Percentiles rank a stretch among this genome's conserved stretches.
phyloP scores from a whole-genome alignment of 1,140 invertebrate genomes.

The Apocrypta bakeri region DNA sequence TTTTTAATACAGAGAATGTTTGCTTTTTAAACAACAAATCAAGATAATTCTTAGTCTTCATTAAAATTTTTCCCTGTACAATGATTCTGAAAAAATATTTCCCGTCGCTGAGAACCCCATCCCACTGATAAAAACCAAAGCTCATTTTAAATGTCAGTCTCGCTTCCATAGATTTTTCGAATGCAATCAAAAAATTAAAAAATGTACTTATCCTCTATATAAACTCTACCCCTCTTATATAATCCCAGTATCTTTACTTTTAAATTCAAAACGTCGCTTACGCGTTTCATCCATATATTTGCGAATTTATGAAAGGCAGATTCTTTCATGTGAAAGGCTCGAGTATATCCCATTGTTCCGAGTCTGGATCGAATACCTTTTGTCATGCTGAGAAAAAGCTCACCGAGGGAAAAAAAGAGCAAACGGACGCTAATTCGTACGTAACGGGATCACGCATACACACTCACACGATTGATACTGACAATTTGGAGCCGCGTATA shows the following conservation, averaged over 20 bases:
- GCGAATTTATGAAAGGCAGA: neutral
- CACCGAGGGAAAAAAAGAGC: neutral
- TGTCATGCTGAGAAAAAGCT: neutral
- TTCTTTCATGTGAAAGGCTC: neutral
- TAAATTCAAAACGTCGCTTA: neutral
- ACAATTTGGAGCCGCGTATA: neutral
- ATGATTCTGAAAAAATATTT: too few relatives aligned
- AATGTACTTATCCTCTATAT: neutral
- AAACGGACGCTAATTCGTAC: neutral
- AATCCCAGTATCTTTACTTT: neutral
- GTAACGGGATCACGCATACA: neutral
- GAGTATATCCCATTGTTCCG: neutral
- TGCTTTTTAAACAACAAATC: too few relatives aligned
- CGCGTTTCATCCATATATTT: too few relatives aligned
- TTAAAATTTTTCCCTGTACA: too few relatives aligned
- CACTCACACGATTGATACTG: neutral
- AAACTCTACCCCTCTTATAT: too few relatives aligned
- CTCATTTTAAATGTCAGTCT: neutral
- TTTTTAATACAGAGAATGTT: too few relatives aligned
- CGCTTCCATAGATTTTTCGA: too few relatives aligned
- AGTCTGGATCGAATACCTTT: conserved; percentile 4
- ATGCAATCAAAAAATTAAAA: neutral
- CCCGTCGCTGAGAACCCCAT: neutral
- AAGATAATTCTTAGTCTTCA: too few relatives aligned
- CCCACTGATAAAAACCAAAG: neutral